Percentiles rank a stretch among this genome's conserved stretches.
These are phyloP conservation scores for Antigone vipio DNA, from an alignment of 2,113 vertebrate genomes.

Conservation along the genomic window DNA sequence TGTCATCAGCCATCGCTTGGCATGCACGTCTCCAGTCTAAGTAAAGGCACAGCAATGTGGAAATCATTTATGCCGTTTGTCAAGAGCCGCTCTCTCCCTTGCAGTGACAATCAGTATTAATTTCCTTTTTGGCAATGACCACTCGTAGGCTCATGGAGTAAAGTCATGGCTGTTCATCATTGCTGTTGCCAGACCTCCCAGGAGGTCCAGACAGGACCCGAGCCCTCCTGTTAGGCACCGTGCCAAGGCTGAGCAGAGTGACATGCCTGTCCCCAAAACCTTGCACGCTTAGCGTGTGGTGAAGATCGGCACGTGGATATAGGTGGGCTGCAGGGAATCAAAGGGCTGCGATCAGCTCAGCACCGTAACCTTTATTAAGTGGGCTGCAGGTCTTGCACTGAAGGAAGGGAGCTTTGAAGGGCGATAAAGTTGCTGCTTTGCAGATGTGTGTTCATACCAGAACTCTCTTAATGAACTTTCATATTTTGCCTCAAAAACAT, in stretches of 20 bases:
- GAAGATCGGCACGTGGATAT: background rate
- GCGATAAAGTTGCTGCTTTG: slow-evolving; percentile 28
- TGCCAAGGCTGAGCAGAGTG: background rate
- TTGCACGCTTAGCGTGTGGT: background rate
- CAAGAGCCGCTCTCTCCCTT: background rate
- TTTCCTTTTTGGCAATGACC: slow-evolving; percentile 28
- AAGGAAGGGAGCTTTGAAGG: slow-evolving; percentile 30
- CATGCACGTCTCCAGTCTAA: background rate
- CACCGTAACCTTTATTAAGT: background rate
- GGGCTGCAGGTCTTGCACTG: background rate
- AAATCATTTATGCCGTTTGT: background rate
- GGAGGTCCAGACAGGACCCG: background rate
- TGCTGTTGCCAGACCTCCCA: background rate
- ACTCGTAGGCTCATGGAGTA: background rate
- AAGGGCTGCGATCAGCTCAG: background rate
- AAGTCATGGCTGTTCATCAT: background rate
- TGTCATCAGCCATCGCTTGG: background rate
- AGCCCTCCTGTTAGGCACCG: background rate
- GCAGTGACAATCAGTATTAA: background rate
- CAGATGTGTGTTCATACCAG: slow-evolving; percentile 9
- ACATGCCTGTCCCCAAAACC: background rate
- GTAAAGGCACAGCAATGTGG: background rate
- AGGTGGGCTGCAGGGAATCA: background rate
- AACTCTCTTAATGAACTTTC: slow-evolving; percentile 8
- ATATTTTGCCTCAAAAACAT: slow-evolving; percentile 24